Conservation (phyloP, 2,888 invertebrate genomes). For the Sceliomorpha sp. region DNA sequence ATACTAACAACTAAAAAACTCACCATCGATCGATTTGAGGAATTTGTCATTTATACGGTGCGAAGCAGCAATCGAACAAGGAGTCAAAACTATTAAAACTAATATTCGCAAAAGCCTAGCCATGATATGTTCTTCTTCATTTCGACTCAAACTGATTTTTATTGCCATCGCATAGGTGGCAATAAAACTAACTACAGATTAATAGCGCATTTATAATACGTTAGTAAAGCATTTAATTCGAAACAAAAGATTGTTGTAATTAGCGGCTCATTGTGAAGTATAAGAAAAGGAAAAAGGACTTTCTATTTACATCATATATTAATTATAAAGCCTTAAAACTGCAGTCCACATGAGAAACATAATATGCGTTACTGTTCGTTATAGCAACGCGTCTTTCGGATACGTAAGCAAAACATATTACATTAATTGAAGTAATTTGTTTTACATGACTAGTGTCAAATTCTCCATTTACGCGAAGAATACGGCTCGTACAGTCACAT, state of each 20-base stretch:
- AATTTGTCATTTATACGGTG: constrained; percentile 44
- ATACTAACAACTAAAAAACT: constrained; percentile 22
- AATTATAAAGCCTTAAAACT: too few relatives aligned
- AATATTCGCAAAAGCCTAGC: constrained; percentile 25
- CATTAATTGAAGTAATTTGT: constrained; percentile 21
- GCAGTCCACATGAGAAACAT: too few relatives aligned
- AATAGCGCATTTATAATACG: too few relatives aligned
- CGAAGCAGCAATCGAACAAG: constrained; percentile 18
- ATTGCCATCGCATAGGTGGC: constrained; percentile 30
- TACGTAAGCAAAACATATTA: not conserved
- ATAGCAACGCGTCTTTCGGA: not conserved
- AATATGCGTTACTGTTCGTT: too few relatives aligned
- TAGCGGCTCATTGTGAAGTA: too few relatives aligned
- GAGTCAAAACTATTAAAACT: constrained; percentile 14
- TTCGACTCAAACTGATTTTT: constrained; percentile 24
- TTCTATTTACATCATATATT: too few relatives aligned
- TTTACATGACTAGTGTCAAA: constrained; percentile 40
- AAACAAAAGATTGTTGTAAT: not conserved
- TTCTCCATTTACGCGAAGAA: constrained; percentile 54
- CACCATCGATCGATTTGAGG: too few relatives aligned
- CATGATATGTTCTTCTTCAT: constrained; percentile 39
- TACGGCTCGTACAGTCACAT: constrained; percentile 62
- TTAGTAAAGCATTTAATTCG: constrained; percentile 8
- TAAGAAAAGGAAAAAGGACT: too few relatives aligned
- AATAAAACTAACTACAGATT: constrained; percentile 1